Base-by-base conservation (phyloP, 2,888 invertebrate genomes). In the Brachyopa scutellaris region DNA sequence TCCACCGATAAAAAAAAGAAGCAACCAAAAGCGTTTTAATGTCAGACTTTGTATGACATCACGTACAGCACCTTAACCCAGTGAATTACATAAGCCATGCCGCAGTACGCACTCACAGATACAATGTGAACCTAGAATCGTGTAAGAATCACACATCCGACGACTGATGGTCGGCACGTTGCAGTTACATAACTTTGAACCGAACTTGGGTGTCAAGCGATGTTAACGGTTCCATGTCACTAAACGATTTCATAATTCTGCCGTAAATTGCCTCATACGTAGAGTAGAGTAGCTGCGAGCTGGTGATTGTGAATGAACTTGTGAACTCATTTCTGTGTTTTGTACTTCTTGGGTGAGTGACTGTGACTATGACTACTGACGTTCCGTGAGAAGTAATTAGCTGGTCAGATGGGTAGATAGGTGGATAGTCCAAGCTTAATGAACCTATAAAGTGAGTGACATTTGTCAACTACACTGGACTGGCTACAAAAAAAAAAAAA, bases 61-160 rank as follows among this genome's bases (percentile, higher is more conserved):
- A 77, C 77, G 77, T 77, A 70, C 40, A 47, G 40, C 69, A 70
- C 61, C 62, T 69, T 77, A 70, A 70, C 77, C 69, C 40, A 77
- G 62, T 77, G 61, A 70, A 62, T 69, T 77, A 77, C 62, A 77
- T 77, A 77, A 77, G 31, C 11, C 29, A 57, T 21, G 15, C n/a
- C n/a, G n/a, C n/a, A 6, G 5, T 23, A 26, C 23, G 31, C 31
- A 42, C 5, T 40, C 51, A 19, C 15, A 31, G 42, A 40, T 51
- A 23, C 51, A 15, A 29, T 31, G 42, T 53, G 66, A 31, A 53
- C 19, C 45, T 38, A 36, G 38, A 55, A 55, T 45, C 31, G 9
- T 9, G 17, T 19, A 11, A 64, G 66, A 66, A 42, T 66, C 42
- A 51, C 21, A 40, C 17, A 26, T 33, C 8, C 13, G n/a, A 17